Base-by-base conservation (phyloP, 2,797 vertebrate species). In the Acanthurus leucopareius region DNA sequence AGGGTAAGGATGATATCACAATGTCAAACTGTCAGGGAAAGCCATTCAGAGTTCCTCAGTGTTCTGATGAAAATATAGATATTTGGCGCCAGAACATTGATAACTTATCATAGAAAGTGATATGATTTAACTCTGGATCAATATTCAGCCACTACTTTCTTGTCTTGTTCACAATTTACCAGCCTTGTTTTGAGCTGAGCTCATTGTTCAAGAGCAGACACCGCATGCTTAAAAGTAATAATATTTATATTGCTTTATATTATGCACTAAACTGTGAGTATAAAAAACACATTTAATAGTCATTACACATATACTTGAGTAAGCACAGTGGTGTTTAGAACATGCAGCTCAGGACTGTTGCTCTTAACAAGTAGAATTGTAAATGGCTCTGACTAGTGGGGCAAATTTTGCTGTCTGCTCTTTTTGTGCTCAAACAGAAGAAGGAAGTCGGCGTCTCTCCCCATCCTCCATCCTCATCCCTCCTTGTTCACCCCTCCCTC, bases 401-500 rank as follows among this genome's bases (percentile, higher is more conserved):
- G 44, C 10, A 73, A 38, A 82, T 84, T 67, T 73, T 62, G 45
- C 75, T 70, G 59, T 86, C 70, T 57, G 85, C 83, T 88, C 61
- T 87, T 90, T 89, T 80, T 79, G 60, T 71, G 74, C 76, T 79
- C 59, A 75, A 44, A 79, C 20, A 44, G 73, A 80, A 82, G 51
- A 72, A 61, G 25, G 77, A 81, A 86, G 79, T 80, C 48, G 5
- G 57, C 54, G 4, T 88, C 69, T 82, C 75, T 44, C 87, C 86
- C 91, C 91, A 91, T 91, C 92, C 90, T 92, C 90, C 92, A 90
- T 80, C 85, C 84, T 67, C 4, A 84, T 86, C 77, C 84, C 79
- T 84, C 59, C 57, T 40, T 63, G 62, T 81, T 86, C 79, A 49
- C 84, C 80, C 85, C 88, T 87, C 86, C 82, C 89, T 89, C 71